phyloP scores from a whole-genome alignment of 1,140 invertebrate genomes.

The Dryas iulia region DNA sequence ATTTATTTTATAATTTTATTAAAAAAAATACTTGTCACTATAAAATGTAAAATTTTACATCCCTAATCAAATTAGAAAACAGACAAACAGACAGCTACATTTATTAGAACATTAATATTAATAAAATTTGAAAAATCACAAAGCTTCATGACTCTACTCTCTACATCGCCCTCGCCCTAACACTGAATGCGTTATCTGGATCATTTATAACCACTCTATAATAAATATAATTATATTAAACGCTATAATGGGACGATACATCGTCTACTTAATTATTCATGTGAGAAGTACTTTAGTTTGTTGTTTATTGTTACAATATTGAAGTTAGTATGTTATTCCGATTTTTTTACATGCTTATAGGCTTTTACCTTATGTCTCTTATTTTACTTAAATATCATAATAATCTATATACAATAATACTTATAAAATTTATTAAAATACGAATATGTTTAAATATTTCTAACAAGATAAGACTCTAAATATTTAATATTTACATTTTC shows the following conservation, averaged over 20 bases:
- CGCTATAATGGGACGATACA: conserved; percentile 29
- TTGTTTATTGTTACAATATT: conserved; percentile 5
- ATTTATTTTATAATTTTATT: too few species aligned
- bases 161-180: neutral
- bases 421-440: too few species aligned
- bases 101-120: neutral
- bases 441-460: too few species aligned
- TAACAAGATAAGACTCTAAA: too few species aligned
- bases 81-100: neutral
- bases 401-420: too few species aligned
- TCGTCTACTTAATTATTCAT: conserved; percentile 31
- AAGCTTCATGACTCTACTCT: too few species aligned
- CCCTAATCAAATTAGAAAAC: neutral
- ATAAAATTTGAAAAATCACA: neutral
- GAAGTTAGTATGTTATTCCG: too few species aligned
- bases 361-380: too few species aligned
- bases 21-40: neutral
- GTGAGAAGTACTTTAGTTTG: conserved; percentile 26
- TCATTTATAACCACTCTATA: conserved; percentile 39
- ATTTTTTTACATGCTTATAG: too few species aligned
- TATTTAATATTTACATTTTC: too few species aligned
- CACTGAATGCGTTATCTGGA: conserved; percentile 21
- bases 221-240: conserved; percentile 46
- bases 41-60: neutral
- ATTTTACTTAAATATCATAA: too few species aligned